These are phyloP conservation scores for Plusia festucae DNA, from an alignment of 2,888 invertebrate genomes.

Conservation along the genomic window DNA sequence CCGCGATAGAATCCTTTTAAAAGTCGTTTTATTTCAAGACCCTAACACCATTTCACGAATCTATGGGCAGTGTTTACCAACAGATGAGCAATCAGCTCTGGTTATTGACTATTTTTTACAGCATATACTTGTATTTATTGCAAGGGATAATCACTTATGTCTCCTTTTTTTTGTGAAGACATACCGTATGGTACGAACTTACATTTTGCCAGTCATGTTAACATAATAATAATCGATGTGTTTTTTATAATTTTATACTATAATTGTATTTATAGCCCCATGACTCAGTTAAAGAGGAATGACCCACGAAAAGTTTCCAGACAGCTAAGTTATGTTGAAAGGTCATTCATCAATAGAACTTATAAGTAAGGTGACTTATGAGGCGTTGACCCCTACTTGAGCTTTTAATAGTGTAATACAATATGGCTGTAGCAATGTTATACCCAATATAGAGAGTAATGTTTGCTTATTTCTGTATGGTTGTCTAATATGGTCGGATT, in stretches of 20 bases:
- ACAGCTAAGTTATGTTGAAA: background rate
- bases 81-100: too few relatives aligned
- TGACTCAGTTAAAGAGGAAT: background rate
- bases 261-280: background rate
- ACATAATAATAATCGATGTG: background rate
- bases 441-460: background rate
- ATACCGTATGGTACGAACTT: background rate
- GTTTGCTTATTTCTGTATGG: background rate
- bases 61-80: too few relatives aligned
- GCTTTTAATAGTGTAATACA: background rate
- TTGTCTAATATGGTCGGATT: background rate
- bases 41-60: too few relatives aligned
- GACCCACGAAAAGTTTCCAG: background rate
- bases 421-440: background rate
- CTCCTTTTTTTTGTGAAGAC: too few relatives aligned
- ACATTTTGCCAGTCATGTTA: background rate
- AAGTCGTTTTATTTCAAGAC: too few relatives aligned
- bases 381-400: slow-evolving; percentile 1
- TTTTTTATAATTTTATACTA: too few relatives aligned
- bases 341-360: background rate
- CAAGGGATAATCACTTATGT: too few relatives aligned
- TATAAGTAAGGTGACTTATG: background rate
- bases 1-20: too few relatives aligned
- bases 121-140: too few relatives aligned
- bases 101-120: too few relatives aligned